Evolutionary conservation across 30 jellyfish, hydroid and myxozoan species (phyloP).

Genomic region (Cassiopea andromeda): DNA sequence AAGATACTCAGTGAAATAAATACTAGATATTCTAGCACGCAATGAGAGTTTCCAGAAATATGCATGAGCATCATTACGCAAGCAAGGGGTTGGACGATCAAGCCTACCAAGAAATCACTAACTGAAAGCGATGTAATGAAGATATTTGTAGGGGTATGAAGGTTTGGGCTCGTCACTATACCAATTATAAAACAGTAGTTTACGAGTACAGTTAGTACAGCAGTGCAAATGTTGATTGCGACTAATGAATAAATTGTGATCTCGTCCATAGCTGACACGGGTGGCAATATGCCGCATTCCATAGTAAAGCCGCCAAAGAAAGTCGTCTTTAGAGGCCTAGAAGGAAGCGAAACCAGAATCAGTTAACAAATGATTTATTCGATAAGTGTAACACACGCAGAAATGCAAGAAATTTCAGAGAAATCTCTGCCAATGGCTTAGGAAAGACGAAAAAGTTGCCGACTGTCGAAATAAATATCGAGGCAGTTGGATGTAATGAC

Average conservation of each 20-base stretch:
- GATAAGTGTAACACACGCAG: no score
- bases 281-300: constrained; percentile 37
- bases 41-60: background rate
- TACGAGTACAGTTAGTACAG: constrained; percentile 15
- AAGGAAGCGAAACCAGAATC: background rate
- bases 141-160: constrained; percentile 52
- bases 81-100: constrained; percentile 53
- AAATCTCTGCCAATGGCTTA: no score
- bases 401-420: no score
- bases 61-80: constrained; percentile 28
- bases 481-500: no score
- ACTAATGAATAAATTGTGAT: constrained; percentile 24
- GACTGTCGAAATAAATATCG: no score
- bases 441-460: no score
- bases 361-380: background rate
- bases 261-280: constrained; percentile 22
- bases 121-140: constrained; percentile 47
- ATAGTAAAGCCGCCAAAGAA: background rate
- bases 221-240: constrained; percentile 37
- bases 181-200: constrained; percentile 62
- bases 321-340: background rate
- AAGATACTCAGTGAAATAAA: constrained; percentile 34
- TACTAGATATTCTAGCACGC: constrained; percentile 1
- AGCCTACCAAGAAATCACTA: constrained; percentile 62
- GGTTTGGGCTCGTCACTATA: constrained; percentile 1